Evolutionary conservation across 1,140 invertebrate species (phyloP), one percentile per base, ranked within the genome.

Genomic region (Marisa cornuarietis): DNA sequence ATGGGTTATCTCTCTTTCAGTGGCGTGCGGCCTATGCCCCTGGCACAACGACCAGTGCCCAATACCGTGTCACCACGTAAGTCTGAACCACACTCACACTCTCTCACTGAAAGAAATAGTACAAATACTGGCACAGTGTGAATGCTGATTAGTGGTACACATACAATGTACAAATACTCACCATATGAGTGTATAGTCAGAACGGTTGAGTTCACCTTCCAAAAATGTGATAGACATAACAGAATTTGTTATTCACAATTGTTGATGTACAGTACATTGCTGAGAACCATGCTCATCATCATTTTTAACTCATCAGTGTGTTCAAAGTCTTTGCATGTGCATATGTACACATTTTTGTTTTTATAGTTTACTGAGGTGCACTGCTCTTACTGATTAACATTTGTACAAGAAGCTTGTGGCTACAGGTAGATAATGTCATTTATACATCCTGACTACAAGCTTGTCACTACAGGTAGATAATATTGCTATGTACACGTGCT

Each of bases 21-120:
- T 79, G 81, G 83, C 52, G 72, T 81, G 65, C 77, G 83, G 72
- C 86, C 87, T 61, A 76, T 88, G 77, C 89, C 89, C 20, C 77
- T 89, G 31, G 85, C 88, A 68, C 88, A 83, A 76, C 88, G 85
- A 84, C 84, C 88, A 24, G 86, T 86, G 71, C 87, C 87, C 71
- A 90, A 90, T 81, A 86, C 87, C 11, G 86, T 89, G 66, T 89
- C 89, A 79, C 89, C 89, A 82, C 89, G 89, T 90, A 85, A 88
- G 89, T 89, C 79, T n/a, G 11, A 9, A 51, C 73, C 52, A 10
- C 9, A 75, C 63, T 76, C 63, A 63, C 42, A 14, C 0, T 51
- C 54, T 31, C n/a, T 61, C 20, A 62, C 22, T 26, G 49, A 42
- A 2, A 42, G 2, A 42, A 42, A 42, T 42, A 42, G 3, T 42